A percentile compares a stretch with the other conserved stretches of the same genome.
Conservation (phyloP, 2,888 invertebrate genomes). For the Drosophila ochracea region DNA sequence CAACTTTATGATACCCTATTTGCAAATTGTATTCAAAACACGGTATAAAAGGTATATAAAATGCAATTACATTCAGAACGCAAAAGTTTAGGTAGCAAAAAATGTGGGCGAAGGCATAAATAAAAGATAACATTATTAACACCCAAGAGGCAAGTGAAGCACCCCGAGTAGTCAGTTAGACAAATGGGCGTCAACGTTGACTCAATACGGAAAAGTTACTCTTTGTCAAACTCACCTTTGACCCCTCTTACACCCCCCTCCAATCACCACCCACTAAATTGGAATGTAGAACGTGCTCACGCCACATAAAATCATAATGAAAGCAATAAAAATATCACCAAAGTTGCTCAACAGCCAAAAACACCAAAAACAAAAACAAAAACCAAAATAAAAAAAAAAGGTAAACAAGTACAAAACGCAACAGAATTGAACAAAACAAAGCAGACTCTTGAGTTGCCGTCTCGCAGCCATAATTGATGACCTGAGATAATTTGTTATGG, state of each 20-base stretch:
- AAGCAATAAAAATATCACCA: slow-evolving; percentile 76
- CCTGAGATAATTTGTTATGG: slow-evolving; percentile 80
- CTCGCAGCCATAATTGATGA: slow-evolving; percentile 76
- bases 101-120: slow-evolving; percentile 51
- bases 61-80: slow-evolving; percentile 69
- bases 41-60: slow-evolving; percentile 48
- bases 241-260: background rate
- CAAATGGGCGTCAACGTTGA: slow-evolving; percentile 72
- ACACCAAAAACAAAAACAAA: slow-evolving; percentile 17
- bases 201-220: slow-evolving; percentile 59
- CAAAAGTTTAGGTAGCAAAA: slow-evolving; percentile 58
- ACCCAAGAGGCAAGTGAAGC: slow-evolving; percentile 55
- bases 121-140: slow-evolving; percentile 80
- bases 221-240: background rate
- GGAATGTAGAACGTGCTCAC: slow-evolving; percentile 64
- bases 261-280: slow-evolving; percentile 1
- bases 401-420: slow-evolving; percentile 28
- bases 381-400: slow-evolving; percentile 12
- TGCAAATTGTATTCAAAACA: background rate
- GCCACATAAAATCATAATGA: slow-evolving; percentile 78
- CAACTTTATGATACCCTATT: background rate
- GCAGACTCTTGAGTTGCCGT: slow-evolving; percentile 46
- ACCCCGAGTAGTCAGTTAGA: slow-evolving; percentile 56
- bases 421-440: slow-evolving; percentile 26
- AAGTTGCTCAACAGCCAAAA: slow-evolving; percentile 41